Evolutionary conservation across 2,797 vertebrate species (phyloP).

Genomic region (Arvicola amphibius): DNA sequence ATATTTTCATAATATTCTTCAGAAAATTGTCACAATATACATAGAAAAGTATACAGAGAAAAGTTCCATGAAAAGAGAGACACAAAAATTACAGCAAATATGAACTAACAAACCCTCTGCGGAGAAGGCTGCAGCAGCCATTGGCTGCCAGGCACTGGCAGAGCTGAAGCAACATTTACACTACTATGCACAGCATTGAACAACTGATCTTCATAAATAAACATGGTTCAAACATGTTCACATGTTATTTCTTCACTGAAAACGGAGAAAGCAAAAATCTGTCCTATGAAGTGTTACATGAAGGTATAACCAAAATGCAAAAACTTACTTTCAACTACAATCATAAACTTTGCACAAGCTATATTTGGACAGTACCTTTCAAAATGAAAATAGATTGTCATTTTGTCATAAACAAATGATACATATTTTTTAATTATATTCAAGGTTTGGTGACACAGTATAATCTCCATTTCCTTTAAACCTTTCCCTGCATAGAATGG

Average conservation of each 20-base stretch:
- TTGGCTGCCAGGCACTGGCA: background rate
- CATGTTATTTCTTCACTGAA: background rate
- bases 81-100: background rate
- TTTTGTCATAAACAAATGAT: background rate
- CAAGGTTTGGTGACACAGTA: background rate
- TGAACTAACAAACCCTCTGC: background rate
- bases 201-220: background rate
- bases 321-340: background rate
- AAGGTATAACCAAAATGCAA: conserved; percentile 2
- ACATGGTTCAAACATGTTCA: background rate
- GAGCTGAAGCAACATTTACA: background rate
- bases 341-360: background rate
- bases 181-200: background rate
- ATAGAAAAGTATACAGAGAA: background rate
- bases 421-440: background rate
- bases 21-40: background rate
- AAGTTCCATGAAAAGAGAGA: background rate
- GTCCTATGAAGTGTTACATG: background rate
- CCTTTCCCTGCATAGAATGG: background rate
- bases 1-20: background rate
- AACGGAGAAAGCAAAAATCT: background rate
- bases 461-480: background rate
- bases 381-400: background rate
- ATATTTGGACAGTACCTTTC: background rate
- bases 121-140: too few species aligned